Evolutionary conservation across 2,888 invertebrate genomes (phyloP), one percentile per base, ranked within the genome.

Genomic region (Acrocera orbiculus): DNA sequence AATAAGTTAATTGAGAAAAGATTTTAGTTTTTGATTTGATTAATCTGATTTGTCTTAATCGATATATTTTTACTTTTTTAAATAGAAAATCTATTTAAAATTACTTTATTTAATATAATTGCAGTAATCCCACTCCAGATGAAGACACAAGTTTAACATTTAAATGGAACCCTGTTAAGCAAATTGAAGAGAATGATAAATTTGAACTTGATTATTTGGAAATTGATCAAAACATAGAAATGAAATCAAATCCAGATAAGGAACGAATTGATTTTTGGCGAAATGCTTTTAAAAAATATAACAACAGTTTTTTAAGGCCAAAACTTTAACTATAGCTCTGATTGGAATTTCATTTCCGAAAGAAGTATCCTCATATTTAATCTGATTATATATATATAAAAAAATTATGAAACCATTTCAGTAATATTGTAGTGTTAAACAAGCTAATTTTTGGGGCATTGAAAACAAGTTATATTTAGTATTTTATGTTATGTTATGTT

Each of bases 181-280:
- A 39, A 10, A 28, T 37, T 8, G 20, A 34, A 0, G 34, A 31
- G 2, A 25, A 39, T 1, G 32, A 41, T 1, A 38, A 44, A 8
- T 49, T 51, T 30, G 37, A 34, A 10, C 37, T 58, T 10, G 48
- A 56, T 39, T 58, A 52, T 31, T 46, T 58, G 35, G 39, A 44
- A 7, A 50, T 59, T 23, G 51, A 51, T 36, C 45, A 48, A 9
- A 42, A 48, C 7, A 46, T 46, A 9, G 38, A 38, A 37, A 56
- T 58, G 56, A 32, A 40, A 10, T 36, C 35, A 5, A 50, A 56
- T 46, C 54, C 56, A 1, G 53, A 58, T 27, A 40, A 36, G 3
- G 51, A 51, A 2, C 48, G 58, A 1, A 46, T 52, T 8, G 44
- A 53, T 9, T 59, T 59, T 37, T 59, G 58, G 59, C 46, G 47